phyloP scores from a whole-genome alignment of 2,797 vertebrate genomes.

The Vespertilio murinus region DNA sequence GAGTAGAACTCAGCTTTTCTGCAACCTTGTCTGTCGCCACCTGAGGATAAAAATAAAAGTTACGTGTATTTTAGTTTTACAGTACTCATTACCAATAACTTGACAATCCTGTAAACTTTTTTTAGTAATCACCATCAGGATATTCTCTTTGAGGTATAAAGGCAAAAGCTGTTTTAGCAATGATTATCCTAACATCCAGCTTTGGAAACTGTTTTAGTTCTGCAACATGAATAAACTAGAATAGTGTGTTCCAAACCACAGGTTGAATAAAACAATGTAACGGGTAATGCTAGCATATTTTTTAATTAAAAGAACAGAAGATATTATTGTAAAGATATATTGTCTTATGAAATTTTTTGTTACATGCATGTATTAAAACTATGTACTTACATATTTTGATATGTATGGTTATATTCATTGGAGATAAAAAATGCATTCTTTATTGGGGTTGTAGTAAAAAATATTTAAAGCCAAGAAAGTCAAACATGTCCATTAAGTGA shows the following conservation, averaged over 20 bases:
- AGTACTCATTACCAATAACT: slow-evolving; percentile 30
- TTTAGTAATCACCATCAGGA: slow-evolving; percentile 27
- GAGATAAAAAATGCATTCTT: slow-evolving; percentile 10
- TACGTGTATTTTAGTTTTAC: neutral
- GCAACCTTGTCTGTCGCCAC: slow-evolving; percentile 99
- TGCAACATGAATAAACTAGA: neutral
- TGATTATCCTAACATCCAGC: neutral
- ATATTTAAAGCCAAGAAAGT: neutral
- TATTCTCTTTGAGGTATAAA: slow-evolving; percentile 29
- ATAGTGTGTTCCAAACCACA: slow-evolving; percentile 14
- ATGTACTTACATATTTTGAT: neutral
- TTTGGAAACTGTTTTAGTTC: slow-evolving; percentile 15
- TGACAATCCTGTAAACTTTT: neutral
- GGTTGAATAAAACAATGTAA: slow-evolving; percentile 2
- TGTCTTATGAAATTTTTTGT: slow-evolving; percentile 18
- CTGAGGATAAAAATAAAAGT: slow-evolving; percentile 81
- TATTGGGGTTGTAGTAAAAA: slow-evolving; percentile 16
- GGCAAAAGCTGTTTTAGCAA: slow-evolving; percentile 27
- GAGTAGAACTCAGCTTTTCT: slow-evolving; percentile 99
- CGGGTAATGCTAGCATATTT: neutral
- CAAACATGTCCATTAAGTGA: neutral
- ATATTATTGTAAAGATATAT: neutral
- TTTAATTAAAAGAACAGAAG: neutral
- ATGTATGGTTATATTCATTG: neutral
- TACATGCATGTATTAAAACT: neutral